A percentile compares a stretch with the other conserved stretches of the same genome.
These are phyloP conservation scores for Strigamia transsilvanica DNA, from an alignment of 2,888 invertebrate species.

Conservation along the genomic window DNA sequence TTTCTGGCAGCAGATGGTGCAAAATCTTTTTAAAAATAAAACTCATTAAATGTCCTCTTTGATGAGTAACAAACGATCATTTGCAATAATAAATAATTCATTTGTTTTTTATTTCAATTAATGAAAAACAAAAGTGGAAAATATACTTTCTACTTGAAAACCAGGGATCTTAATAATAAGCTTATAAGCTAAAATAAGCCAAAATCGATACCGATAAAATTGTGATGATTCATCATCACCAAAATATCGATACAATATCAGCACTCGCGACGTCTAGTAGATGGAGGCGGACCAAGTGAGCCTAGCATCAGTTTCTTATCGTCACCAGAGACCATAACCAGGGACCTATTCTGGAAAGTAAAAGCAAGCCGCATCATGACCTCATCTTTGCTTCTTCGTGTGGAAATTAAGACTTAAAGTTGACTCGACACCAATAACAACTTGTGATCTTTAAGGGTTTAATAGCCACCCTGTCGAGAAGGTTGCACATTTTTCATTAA, in stretches of 20 bases:
- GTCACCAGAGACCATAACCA: slow-evolving; percentile 28
- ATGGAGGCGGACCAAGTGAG: background rate
- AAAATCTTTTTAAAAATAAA: too few species aligned
- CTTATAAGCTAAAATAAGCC: too few species aligned
- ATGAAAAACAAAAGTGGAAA: too few species aligned
- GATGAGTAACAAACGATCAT: too few species aligned
- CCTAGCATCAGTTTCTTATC: slow-evolving; percentile 21
- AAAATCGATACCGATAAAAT: background rate
- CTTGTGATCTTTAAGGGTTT: background rate
- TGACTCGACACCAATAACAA: slow-evolving; percentile 39
- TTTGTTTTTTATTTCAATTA: too few species aligned
- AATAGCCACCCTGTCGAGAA: slow-evolving; percentile 27
- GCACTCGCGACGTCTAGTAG: background rate
- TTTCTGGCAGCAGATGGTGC: too few species aligned
- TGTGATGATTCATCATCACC: background rate
- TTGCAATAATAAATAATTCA: too few species aligned
- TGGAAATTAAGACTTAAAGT: slow-evolving; percentile 41
- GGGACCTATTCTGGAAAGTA: background rate
- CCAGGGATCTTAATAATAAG: too few species aligned
- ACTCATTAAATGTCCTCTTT: too few species aligned
- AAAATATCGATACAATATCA: slow-evolving; percentile 15
- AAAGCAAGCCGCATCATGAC: slow-evolving; percentile 24
- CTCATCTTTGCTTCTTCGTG: slow-evolving; percentile 27
- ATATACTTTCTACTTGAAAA: too few species aligned
- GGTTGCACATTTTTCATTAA: slow-evolving; percentile 20